These are phyloP conservation scores for Peromyscus aztecus DNA, from an alignment of 2,797 vertebrate genomes.

Conservation along the genomic window DNA sequence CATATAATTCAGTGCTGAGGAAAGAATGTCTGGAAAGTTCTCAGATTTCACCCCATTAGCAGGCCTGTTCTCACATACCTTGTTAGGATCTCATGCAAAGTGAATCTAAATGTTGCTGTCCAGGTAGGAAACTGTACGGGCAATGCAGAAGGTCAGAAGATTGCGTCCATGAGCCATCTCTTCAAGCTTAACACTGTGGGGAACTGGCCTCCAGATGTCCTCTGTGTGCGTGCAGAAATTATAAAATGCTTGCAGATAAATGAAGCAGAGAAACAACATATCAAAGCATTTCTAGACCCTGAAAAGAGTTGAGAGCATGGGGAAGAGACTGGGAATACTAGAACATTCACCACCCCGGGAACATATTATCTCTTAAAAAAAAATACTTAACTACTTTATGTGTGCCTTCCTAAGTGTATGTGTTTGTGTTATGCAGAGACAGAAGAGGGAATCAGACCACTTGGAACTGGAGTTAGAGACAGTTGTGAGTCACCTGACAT, in stretches of 20 bases:
- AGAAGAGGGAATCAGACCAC: not conserved
- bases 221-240: not conserved
- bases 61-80: not conserved
- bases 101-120: conserved; percentile 29
- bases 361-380: not conserved
- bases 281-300: not conserved
- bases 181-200: not conserved
- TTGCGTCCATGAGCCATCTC: not conserved
- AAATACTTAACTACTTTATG: not conserved
- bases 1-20: not conserved
- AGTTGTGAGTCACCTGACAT: not conserved
- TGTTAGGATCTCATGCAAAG: conserved; percentile 41
- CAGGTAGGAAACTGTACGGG: not conserved
- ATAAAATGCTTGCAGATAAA: conserved; percentile 29
- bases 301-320: not conserved
- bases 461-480: not conserved
- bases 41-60: conserved; percentile 45
- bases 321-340: not conserved
- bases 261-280: not conserved
- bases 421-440: not conserved
- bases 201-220: not conserved
- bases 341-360: not conserved
- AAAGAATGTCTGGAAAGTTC: conserved; percentile 50
- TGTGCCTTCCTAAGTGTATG: not conserved
- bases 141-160: conserved; percentile 13